Conservation (phyloP, 2,113 vertebrate species). For the Phylloscopus whistleri region DNA sequence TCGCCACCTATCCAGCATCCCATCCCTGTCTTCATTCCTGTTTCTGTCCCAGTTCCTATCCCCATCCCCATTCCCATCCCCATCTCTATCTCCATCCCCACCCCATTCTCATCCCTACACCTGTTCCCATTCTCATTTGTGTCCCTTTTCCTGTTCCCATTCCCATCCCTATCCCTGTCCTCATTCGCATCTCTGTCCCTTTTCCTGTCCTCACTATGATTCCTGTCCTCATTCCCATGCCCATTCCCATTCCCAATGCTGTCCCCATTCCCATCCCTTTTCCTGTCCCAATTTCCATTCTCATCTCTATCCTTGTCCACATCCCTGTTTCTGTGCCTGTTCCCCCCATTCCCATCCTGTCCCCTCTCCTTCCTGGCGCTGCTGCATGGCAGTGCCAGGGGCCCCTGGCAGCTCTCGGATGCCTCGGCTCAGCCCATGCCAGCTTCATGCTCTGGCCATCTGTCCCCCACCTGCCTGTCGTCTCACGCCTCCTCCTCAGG, state of each 20-base stretch:
- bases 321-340: background rate
- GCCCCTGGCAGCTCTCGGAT: background rate
- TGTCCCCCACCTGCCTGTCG: background rate
- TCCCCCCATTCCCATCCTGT: background rate
- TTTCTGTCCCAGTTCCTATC: background rate
- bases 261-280: background rate
- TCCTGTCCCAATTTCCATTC: background rate
- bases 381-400: rapidly evolving
- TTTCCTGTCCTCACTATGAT: background rate
- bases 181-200: background rate
- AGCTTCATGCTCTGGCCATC: background rate
- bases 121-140: background rate
- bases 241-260: background rate
- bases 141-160: background rate
- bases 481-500: background rate
- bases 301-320: background rate
- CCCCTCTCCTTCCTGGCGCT: background rate
- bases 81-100: background rate
- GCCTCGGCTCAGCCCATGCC: background rate
- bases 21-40: background rate
- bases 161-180: background rate
- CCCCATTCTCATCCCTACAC: background rate
- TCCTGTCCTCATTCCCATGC: background rate
- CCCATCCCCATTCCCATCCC: background rate
- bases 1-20: rapidly evolving